Base-by-base conservation (phyloP, 2,797 vertebrate species). In the Miichthys miiuy region DNA sequence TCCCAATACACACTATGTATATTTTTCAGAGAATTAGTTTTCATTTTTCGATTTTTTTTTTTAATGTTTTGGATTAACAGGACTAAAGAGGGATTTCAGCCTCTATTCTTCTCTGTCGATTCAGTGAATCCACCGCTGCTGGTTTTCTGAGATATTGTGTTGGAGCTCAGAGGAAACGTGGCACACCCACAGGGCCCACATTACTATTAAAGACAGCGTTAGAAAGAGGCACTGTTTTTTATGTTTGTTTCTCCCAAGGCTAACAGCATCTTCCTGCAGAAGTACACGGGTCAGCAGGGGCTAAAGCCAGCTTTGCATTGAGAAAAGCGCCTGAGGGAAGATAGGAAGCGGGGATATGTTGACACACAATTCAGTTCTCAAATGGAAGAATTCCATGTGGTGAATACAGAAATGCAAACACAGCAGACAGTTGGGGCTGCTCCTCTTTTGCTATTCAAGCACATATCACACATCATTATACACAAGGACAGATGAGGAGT, bases 241-340 rank as follows among this genome's bases (percentile, higher is more conserved):
- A 77, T 86, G 80, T 88, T 86, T 82, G 79, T 90, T 87, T 87
- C 84, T 89, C 80, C 52, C 55, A 21, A 55, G 86, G 88, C 74
- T 78, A 87, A 86, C 68, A 72, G 61, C 73, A n/a, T 86, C 83
- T 83, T 90, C 65, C 82, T 87, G 83, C 86, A 83, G 65, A 88
- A 87, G 80, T 80, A 80, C 89, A 86, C 78, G 67, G 92, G 90
- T 91, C 90, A 92, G 90, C 86, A 60, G 84, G 84, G 83, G 92
- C 88, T 90, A 86, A 87, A 90, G 82, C 83, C 84, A 72, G 80
- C 87, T 91, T 89, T 91, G 87, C 90, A 88, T 75, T 75, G 73
- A 89, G 78, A 87, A 78, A 76, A 83, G 27, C 0, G 50, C 86
- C 88, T 86, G 47, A 14, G 87, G 92, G 85, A 83, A 91, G 89